These are phyloP conservation scores for Labrus mixtus DNA, from an alignment of 2,113 vertebrate genomes.

Conservation along the genomic window DNA sequence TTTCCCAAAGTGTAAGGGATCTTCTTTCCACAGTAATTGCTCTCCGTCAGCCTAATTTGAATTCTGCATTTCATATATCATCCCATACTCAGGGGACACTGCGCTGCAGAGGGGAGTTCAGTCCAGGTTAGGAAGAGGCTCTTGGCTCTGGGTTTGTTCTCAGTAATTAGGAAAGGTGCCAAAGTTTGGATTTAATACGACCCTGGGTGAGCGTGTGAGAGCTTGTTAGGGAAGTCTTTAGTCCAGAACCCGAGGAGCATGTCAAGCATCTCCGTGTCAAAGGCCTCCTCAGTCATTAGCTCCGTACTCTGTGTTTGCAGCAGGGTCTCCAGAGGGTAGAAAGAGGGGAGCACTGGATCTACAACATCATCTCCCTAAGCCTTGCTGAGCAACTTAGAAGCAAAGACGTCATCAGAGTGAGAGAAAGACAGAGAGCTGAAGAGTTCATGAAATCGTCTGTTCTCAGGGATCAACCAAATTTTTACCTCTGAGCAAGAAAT, in stretches of 20 bases:
- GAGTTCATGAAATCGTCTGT: conserved; percentile 31
- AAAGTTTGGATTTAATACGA: conserved; percentile 82
- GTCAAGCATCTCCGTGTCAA: conserved; percentile 79
- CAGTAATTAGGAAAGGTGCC: conserved; percentile 83
- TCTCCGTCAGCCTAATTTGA: conserved; percentile 80
- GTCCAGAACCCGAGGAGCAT: conserved; percentile 74
- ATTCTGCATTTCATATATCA: conserved; percentile 82
- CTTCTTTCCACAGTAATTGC: conserved; percentile 74
- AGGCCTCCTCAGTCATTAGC: conserved; percentile 82
- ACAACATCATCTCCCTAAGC: conserved; percentile 60
- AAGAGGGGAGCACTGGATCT: conserved; percentile 44
- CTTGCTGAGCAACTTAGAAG: conserved; percentile 32
- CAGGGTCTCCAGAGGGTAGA: conserved; percentile 50
- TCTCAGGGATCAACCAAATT: conserved; percentile 35
- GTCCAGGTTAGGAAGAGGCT: conserved; percentile 72
- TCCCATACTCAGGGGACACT: conserved; percentile 70
- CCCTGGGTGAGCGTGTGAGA: conserved; percentile 69
- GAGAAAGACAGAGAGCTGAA: conserved; percentile 18
- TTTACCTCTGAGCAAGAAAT: conserved; percentile 29
- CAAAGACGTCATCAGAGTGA: conserved; percentile 36
- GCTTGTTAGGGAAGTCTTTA: conserved; percentile 83
- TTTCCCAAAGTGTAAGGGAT: conserved; percentile 54
- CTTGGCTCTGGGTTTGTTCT: conserved; percentile 74
- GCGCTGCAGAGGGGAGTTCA: conserved; percentile 71
- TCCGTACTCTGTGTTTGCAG: conserved; percentile 56